Conservation (phyloP, 2,113 vertebrate genomes). For the Passer montanus region DNA sequence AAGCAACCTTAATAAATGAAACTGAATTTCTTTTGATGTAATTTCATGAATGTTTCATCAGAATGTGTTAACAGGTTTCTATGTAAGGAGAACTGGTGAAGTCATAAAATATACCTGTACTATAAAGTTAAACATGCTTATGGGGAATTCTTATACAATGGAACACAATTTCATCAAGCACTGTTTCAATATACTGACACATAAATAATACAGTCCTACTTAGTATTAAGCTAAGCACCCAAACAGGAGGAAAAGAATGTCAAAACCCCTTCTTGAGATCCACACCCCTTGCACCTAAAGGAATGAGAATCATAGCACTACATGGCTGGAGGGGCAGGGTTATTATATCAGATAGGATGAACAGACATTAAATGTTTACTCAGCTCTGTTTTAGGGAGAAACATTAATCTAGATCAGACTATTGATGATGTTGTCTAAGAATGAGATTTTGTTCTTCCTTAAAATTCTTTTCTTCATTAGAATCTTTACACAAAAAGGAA, state of each 20-base stretch:
- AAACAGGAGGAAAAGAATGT: neutral
- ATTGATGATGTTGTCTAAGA: neutral
- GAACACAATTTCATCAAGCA: neutral
- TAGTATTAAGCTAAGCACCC: neutral
- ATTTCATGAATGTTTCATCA: conserved; percentile 74
- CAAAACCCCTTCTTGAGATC: neutral
- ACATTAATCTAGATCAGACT: neutral
- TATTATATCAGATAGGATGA: neutral
- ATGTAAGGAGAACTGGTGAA: conserved; percentile 23
- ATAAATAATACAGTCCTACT: neutral
- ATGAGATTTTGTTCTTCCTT: neutral
- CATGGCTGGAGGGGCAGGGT: neutral
- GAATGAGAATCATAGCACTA: neutral
- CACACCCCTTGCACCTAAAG: neutral
- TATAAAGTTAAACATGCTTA: neutral
- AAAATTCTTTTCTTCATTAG: neutral
- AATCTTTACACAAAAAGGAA: neutral
- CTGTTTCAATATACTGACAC: neutral
- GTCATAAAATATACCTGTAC: conserved; percentile 40
- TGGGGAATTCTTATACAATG: neutral
- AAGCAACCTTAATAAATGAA: conserved; percentile 68
- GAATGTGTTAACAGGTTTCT: conserved; percentile 49
- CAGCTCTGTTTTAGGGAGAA: neutral
- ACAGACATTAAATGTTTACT: neutral
- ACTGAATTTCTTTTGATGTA: conserved; percentile 67